Evolutionary conservation across 1,140 invertebrate genomes (phyloP), one percentile per base, ranked within the genome.

Genomic region (Episyrphus balteatus): DNA sequence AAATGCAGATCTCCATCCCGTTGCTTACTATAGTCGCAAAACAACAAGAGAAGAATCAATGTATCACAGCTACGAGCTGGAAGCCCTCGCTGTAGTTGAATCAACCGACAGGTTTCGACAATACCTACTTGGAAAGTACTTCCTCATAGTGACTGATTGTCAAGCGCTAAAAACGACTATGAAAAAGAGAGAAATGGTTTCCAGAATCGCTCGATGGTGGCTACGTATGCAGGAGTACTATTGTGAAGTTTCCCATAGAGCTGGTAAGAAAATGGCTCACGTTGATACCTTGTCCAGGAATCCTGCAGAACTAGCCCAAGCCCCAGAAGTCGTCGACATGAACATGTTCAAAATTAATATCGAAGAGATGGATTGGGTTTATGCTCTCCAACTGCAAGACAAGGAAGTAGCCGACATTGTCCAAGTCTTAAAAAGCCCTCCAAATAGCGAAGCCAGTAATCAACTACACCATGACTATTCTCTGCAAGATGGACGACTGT

Each of bases 81-180:
- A 51, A 30, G 33, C 18, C 2, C 8, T 51, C n/a, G 46, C 44
- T 8, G 43, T 42, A n/a, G 46, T 48, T 9, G 49, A 47, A 46
- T 9, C 46, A 2, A 1, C 45, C 11, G 26, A 48, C 6, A 32
- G 44, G 12, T 47, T 47, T 30, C 30, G 65, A 15, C 19, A 53
- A 15, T 73, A 74, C 39, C 43, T 73, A 1, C 46, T 62, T 18
- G 70, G 62, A 7, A 61, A 61, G 30, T 7, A 56, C 17, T 66
- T 70, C 40, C 62, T 58, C 42, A 56, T 70, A 7, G 44, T 68
- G 12, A 66, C 55, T 0, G 59, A 65, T 41, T 66, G 58, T 45
- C 47, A 44, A 46, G 67, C 66, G 13, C 62, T 71, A 32, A 47
- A 56, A 36, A 54, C 54, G 44, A 59, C 59, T 8, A 50, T 66